Conservation (phyloP, 1,140 invertebrate genomes). For the Brachionus manjavacas region DNA sequence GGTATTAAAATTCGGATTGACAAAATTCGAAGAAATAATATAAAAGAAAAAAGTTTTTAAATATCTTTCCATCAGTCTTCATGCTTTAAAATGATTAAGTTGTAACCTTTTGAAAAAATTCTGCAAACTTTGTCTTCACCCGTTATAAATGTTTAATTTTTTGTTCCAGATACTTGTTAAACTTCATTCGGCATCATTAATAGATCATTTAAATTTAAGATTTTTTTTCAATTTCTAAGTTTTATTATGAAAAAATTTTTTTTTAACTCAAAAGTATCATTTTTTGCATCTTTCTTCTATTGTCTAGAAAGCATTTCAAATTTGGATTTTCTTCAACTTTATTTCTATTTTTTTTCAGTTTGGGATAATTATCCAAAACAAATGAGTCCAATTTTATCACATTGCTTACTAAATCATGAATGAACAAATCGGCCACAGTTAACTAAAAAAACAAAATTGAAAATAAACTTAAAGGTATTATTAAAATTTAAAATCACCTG, state of each 20-base stretch:
- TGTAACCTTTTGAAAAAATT: too few species aligned
- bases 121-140: too few species aligned
- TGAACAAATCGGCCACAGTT: constrained; percentile 21
- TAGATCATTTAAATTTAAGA: not conserved
- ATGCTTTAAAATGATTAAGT: too few species aligned
- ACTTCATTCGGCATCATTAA: not conserved
- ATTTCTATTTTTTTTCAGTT: not conserved
- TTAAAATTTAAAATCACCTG: not conserved
- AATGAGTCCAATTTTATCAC: not conserved
- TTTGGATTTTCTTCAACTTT: not conserved
- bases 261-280: not conserved
- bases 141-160: too few species aligned
- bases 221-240: not conserved
- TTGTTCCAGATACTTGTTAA: too few species aligned
- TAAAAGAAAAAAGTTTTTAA: too few species aligned
- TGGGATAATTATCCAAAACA: not conserved
- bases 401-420: not conserved
- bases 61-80: too few species aligned
- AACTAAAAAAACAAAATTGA: not conserved
- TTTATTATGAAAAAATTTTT: not conserved
- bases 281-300: not conserved
- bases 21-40: too few species aligned
- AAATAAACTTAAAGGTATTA: not conserved
- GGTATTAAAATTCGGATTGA: too few species aligned
- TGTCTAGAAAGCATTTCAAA: not conserved